phyloP scores from a whole-genome alignment of 1,140 invertebrate genomes.

The Achatina immaculata region DNA sequence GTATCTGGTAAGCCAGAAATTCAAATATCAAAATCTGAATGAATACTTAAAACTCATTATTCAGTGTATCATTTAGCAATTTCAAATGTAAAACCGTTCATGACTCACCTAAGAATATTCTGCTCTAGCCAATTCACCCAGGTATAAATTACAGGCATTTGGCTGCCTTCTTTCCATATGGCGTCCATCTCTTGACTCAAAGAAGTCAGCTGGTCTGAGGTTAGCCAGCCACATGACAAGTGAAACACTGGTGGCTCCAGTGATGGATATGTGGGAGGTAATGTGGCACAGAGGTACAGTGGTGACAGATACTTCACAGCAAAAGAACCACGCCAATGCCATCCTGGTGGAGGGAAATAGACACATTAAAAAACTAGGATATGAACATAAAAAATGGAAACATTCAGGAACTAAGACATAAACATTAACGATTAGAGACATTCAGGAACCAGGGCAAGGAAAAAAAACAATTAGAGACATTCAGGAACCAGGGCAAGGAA shows the following conservation, averaged over 20 bases:
- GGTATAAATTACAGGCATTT: slow-evolving; percentile 53
- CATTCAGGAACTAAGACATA: neutral
- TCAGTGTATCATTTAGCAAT: no score
- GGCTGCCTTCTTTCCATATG: slow-evolving; percentile 48
- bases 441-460: no score
- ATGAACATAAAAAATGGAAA: neutral
- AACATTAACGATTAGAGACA: no score
- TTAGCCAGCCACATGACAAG: slow-evolving; percentile 53
- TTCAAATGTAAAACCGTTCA: no score
- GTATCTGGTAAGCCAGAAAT: no score
- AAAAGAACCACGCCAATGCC: slow-evolving; percentile 47
- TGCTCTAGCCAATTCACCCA: slow-evolving; percentile 63
- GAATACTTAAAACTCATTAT: no score
- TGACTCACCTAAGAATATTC: slow-evolving; percentile 50
- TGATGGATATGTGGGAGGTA: slow-evolving; percentile 56
- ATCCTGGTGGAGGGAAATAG: slow-evolving; percentile 46
- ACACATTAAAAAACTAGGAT: neutral
- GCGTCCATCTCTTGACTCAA: slow-evolving; percentile 49
- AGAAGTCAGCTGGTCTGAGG: slow-evolving; percentile 38
- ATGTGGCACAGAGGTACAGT: slow-evolving; percentile 46
- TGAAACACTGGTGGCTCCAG: slow-evolving; percentile 48
- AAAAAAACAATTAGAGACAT: no score
- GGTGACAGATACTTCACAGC: slow-evolving; percentile 49
- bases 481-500: no score
- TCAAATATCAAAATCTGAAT: no score